phyloP scores from a whole-genome alignment of 2,113 vertebrate genomes.

The Callopanchax toddi region DNA sequence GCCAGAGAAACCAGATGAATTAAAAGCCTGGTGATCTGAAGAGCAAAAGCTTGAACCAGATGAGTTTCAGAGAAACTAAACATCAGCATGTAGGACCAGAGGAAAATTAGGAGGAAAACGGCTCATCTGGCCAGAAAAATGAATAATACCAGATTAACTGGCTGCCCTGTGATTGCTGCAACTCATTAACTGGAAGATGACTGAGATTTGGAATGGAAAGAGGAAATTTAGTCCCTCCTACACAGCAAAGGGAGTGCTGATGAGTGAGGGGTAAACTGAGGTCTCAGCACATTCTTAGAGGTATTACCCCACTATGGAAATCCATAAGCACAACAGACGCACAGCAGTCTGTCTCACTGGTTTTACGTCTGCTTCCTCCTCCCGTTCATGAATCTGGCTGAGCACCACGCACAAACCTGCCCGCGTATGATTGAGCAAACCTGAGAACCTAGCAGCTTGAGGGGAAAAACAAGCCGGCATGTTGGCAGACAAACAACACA shows the following conservation, averaged over 20 bases:
- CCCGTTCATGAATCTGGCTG: slow-evolving; percentile 27
- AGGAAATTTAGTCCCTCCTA: slow-evolving; percentile 22
- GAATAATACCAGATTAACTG: neutral
- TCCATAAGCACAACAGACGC: slow-evolving; percentile 21
- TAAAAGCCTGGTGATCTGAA: slow-evolving; percentile 36
- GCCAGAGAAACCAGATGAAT: slow-evolving; percentile 68
- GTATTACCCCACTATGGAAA: slow-evolving; percentile 3
- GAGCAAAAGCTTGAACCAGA: slow-evolving; percentile 11
- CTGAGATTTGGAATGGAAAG: slow-evolving; percentile 18
- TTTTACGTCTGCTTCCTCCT: slow-evolving; percentile 12
- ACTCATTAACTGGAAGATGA: slow-evolving; percentile 29
- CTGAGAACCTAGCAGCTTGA: slow-evolving; percentile 52
- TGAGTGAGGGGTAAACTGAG: slow-evolving; percentile 27
- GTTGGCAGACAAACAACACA: slow-evolving; percentile 58
- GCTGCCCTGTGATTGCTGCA: slow-evolving; percentile 19
- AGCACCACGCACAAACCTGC: slow-evolving; percentile 49
- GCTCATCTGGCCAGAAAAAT: neutral
- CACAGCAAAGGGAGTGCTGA: slow-evolving; percentile 14
- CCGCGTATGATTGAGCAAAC: slow-evolving; percentile 47
- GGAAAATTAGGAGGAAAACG: neutral
- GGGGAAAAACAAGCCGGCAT: slow-evolving; percentile 54
- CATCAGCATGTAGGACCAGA: slow-evolving; percentile 2
- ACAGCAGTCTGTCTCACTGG: slow-evolving; percentile 10
- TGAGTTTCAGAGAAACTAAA: slow-evolving; percentile 17
- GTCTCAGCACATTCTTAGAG: slow-evolving; percentile 15